These are phyloP conservation scores for Arothron firmamentum DNA, from an alignment of 2,113 vertebrate species.

Conservation along the genomic window DNA sequence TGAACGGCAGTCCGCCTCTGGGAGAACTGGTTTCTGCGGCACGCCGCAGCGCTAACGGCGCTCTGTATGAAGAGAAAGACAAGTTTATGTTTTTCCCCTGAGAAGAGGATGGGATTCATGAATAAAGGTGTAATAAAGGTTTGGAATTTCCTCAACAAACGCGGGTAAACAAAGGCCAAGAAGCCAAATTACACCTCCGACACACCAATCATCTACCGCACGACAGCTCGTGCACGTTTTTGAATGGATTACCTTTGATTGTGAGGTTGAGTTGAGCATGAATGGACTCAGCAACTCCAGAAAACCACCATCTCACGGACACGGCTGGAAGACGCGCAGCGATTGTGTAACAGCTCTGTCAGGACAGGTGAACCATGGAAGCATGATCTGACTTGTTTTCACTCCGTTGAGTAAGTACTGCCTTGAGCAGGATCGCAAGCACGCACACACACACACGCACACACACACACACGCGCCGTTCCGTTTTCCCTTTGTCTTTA, in stretches of 20 bases:
- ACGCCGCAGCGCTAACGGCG: not conserved
- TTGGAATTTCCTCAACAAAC: no score
- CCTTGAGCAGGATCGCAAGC: conserved; percentile 40
- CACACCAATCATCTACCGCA: no score
- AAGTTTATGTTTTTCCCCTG: no score
- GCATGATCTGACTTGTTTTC: conserved; percentile 59
- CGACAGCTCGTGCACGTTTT: no score
- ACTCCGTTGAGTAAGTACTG: conserved; percentile 43
- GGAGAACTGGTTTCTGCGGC: not conserved
- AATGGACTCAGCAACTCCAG: no score
- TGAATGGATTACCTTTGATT: no score
- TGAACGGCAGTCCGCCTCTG: not conserved
- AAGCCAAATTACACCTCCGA: no score
- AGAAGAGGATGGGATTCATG: no score
- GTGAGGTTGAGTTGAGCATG: no score
- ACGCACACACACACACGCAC: conserved; percentile 17
- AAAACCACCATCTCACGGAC: not conserved
- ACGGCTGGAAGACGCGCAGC: conserved; percentile 19
- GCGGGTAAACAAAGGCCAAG: no score
- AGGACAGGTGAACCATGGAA: conserved; percentile 58
- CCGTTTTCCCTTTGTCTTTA: conserved; percentile 15
- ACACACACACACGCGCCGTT: conserved; percentile 21
- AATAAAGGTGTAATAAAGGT: no score
- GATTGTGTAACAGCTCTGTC: conserved; percentile 55
- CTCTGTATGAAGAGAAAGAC: no score